Conservation (phyloP, 2,888 invertebrate species). For the Lasioglossum morio region DNA sequence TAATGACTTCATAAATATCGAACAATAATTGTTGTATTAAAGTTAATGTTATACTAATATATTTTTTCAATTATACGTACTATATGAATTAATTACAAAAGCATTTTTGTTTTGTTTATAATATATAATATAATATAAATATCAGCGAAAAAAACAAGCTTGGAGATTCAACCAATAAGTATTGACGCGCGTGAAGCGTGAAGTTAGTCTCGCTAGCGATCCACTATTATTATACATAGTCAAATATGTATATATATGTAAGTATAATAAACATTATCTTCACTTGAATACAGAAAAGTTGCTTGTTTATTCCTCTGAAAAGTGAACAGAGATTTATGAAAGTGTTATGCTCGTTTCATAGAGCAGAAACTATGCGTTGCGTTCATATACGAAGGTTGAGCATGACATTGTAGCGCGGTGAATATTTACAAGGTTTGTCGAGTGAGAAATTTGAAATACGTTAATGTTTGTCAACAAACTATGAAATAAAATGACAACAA, state of each 20-base stretch:
- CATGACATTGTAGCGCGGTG: conserved; percentile 31
- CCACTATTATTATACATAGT: conserved; percentile 13
- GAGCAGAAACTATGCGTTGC: neutral
- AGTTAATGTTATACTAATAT: neutral
- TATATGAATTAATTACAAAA: neutral
- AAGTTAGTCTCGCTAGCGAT: conserved; percentile 38
- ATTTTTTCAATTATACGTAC: neutral
- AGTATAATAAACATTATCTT: conserved; percentile 25
- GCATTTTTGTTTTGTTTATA: neutral
- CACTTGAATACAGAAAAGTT: neutral
- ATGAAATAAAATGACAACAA: conserved; percentile 63
- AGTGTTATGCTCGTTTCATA: neutral
- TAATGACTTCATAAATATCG: neutral
- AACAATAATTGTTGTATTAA: neutral
- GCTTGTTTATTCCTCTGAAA: conserved; percentile 6
- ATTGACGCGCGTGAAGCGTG: conserved; percentile 38
- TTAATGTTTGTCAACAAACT: conserved; percentile 17
- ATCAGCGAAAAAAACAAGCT: neutral
- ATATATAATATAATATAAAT: neutral
- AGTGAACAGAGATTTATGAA: neutral
- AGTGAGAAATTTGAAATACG: conserved; percentile 40
- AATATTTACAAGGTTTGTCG: conserved; percentile 28
- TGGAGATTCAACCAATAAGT: neutral
- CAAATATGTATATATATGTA: conserved; percentile 17
- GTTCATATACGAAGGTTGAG: conserved; percentile 19